Evolutionary conservation across 2,888 invertebrate species (phyloP).

Genomic region (Pollenia amentaria): DNA sequence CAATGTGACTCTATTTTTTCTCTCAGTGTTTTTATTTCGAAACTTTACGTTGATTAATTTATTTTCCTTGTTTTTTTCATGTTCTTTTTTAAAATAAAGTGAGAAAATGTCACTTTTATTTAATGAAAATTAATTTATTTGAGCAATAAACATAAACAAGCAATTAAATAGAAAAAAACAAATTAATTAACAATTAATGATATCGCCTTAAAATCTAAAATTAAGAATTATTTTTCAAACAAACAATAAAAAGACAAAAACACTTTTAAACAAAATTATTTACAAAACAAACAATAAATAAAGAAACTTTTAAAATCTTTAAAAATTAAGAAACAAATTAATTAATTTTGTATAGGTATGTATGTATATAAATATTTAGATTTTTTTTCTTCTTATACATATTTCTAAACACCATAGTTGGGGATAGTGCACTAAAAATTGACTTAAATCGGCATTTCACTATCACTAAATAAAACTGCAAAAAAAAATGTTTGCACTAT

Average conservation of each 20-base stretch:
- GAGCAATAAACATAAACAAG: conserved; percentile 25
- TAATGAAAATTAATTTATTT: conserved; percentile 48
- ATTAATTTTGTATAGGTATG: conserved; percentile 55
- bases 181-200: conserved; percentile 50
- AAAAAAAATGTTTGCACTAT: no score
- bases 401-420: no score
- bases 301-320: conserved; percentile 22
- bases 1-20: background rate
- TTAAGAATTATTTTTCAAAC: background rate
- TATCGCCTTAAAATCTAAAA: background rate
- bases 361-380: no score
- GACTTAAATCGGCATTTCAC: no score
- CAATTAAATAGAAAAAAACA: conserved; percentile 36
- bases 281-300: conserved; percentile 13
- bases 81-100: conserved; percentile 38
- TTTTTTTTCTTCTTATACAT: no score
- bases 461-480: no score
- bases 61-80: background rate
- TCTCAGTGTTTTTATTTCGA: conserved; percentile 4
- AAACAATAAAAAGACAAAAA: background rate
- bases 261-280: background rate
- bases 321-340: conserved; percentile 12
- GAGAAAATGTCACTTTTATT: conserved; percentile 59
- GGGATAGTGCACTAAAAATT: no score
- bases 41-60: background rate